A percentile compares a stretch with the other conserved stretches of the same genome.
Conservation (phyloP, 2,797 vertebrate species). For the Sitta carolinensis region DNA sequence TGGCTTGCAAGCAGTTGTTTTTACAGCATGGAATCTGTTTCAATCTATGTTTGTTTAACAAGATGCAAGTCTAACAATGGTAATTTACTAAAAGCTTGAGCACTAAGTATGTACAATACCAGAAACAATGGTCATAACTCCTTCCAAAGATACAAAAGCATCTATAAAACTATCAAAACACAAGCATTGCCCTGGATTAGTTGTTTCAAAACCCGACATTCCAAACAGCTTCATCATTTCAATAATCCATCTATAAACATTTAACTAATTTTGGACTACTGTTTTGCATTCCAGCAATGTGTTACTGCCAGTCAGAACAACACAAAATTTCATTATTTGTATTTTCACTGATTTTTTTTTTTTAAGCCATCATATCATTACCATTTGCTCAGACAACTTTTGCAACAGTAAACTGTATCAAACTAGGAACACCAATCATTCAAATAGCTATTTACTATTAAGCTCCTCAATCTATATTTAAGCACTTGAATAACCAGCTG, state of each 20-base stretch:
- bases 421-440: neutral
- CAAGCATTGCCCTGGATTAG: slow-evolving; percentile 24
- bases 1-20: slow-evolving; percentile 46
- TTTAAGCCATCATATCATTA: neutral
- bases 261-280: slow-evolving; percentile 29
- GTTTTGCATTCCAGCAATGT: neutral
- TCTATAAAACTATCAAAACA: slow-evolving; percentile 44
- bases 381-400: neutral
- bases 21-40: slow-evolving; percentile 48
- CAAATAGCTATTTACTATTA: neutral
- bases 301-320: neutral
- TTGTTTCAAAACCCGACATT: slow-evolving; percentile 20
- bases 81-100: slow-evolving; percentile 62
- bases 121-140: slow-evolving; percentile 52
- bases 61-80: slow-evolving; percentile 58
- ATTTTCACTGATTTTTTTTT: neutral
- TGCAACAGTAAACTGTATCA: neutral
- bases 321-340: neutral
- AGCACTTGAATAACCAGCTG: slow-evolving; percentile 13
- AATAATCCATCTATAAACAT: slow-evolving; percentile 27
- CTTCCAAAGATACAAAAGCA: slow-evolving; percentile 47
- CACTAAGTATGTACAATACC: slow-evolving; percentile 25
- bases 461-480: slow-evolving; percentile 12
- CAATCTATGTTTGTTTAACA: slow-evolving; percentile 65
- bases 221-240: slow-evolving; percentile 47